A percentile compares a stretch with the other conserved stretches of the same genome.
Evolutionary conservation across 2,113 vertebrate genomes (phyloP).

Genomic region (Halichoerus grypus): DNA sequence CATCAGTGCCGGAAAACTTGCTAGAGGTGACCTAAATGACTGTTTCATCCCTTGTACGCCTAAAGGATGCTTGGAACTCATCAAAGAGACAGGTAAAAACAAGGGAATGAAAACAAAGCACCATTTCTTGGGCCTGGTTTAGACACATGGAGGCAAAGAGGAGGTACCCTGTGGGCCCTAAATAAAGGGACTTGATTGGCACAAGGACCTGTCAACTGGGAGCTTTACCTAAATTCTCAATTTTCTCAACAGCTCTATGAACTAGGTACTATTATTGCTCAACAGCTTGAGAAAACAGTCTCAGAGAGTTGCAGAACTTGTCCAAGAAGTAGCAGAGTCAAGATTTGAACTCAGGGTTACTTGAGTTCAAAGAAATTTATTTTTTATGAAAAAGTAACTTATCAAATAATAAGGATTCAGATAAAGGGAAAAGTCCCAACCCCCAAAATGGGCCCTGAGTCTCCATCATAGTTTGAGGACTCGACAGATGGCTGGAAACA

Average conservation of each 20-base stretch:
- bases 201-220: neutral
- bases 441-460: neutral
- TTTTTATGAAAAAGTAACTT: neutral
- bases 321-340: neutral
- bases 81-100: constrained; percentile 92
- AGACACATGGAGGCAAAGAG: neutral
- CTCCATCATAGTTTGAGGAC: neutral
- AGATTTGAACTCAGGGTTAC: constrained; percentile 46
- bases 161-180: neutral
- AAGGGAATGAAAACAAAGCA: neutral
- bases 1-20: constrained; percentile 96
- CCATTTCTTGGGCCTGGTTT: neutral
- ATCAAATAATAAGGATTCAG: neutral
- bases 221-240: neutral
- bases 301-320: neutral
- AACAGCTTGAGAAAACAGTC: neutral
- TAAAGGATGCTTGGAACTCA: constrained; percentile 98
- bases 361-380: constrained; percentile 20
- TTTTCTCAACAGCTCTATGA: neutral
- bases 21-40: constrained; percentile 95
- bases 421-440: neutral
- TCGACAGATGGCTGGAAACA: constrained; percentile 35
- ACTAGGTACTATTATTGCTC: neutral
- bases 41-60: constrained; percentile 99
- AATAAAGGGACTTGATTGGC: neutral